phyloP scores from a whole-genome alignment of 2,113 vertebrate species.

The Cynopterus brachyotis region DNA sequence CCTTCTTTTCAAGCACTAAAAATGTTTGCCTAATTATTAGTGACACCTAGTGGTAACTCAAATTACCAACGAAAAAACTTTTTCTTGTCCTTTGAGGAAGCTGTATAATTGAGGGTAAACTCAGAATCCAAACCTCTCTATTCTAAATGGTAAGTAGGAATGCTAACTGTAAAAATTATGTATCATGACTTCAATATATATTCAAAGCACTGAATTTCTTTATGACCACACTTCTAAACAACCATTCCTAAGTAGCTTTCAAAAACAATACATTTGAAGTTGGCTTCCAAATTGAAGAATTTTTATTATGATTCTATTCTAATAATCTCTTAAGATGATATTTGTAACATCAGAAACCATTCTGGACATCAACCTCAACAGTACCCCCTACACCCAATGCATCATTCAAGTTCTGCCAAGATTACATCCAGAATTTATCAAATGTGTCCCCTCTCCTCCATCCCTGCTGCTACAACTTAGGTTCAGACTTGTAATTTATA shows the following conservation, averaged over 20 bases:
- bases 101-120: not conserved
- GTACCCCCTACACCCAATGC: not conserved
- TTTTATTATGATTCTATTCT: not conserved
- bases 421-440: not conserved
- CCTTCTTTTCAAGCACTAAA: not conserved
- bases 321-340: not conserved
- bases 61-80: constrained; percentile 3
- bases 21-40: not conserved
- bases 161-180: not conserved
- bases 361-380: not conserved
- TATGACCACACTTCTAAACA: not conserved
- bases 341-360: not conserved
- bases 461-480: not conserved
- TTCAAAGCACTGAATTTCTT: not conserved
- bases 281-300: not conserved
- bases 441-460: not conserved
- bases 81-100: not conserved
- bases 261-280: constrained; percentile 32
- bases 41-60: constrained; percentile 61
- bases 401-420: not conserved
- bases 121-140: not conserved
- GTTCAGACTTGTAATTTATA: not conserved
- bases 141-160: not conserved
- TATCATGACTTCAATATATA: not conserved
- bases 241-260: constrained; percentile 10